These are phyloP conservation scores for Rhaphigaster nebulosa DNA, from an alignment of 2,888 invertebrate genomes.

Conservation along the genomic window DNA sequence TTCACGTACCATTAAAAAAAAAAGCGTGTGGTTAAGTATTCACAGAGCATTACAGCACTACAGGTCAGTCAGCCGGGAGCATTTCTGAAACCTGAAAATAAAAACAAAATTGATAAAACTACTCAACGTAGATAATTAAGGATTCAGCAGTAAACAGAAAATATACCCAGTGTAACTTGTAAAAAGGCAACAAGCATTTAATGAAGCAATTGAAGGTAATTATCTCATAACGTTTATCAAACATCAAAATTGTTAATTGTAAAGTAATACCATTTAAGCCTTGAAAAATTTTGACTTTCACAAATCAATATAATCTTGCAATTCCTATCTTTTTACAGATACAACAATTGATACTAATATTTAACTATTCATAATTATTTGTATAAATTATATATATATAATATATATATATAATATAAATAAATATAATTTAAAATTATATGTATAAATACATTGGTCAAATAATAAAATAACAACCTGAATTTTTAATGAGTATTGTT, in stretches of 20 bases:
- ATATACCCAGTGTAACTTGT: not conserved
- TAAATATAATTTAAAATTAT: too few species aligned
- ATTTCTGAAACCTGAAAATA: not conserved
- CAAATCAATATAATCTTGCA: not conserved
- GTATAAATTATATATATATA: too few species aligned
- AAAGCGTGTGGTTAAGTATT: conserved; percentile 29
- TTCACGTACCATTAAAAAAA: conserved; percentile 48
- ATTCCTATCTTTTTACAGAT: not conserved
- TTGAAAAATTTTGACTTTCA: not conserved
- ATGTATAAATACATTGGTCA: too few species aligned
- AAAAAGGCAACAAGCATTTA: not conserved
- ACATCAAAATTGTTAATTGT: not conserved
- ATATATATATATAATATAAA: too few species aligned
- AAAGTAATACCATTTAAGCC: not conserved
- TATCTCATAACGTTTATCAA: not conserved
- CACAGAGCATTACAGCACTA: not conserved
- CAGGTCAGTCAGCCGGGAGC: not conserved
- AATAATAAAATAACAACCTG: too few species aligned
- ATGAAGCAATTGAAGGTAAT: not conserved
- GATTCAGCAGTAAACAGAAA: not conserved
- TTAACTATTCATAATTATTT: not conserved
- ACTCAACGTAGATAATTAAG: not conserved
- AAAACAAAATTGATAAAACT: not conserved
- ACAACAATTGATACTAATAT: not conserved
- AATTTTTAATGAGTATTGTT: too few species aligned